Base-by-base conservation (phyloP, 2,797 vertebrate species). In the Clarias fuscus region DNA sequence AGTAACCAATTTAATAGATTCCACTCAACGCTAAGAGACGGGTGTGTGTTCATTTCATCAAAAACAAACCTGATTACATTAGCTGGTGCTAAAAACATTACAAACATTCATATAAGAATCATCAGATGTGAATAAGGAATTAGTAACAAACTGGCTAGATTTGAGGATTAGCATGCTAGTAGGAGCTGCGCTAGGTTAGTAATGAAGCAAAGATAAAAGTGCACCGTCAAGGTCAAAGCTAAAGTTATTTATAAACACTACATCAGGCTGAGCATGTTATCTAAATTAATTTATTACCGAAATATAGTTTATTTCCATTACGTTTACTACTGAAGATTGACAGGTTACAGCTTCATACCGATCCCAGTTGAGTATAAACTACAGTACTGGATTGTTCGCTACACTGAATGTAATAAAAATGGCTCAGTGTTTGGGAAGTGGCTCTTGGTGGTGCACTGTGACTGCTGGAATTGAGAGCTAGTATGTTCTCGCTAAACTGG, bases 21-120 rank as follows among this genome's bases (percentile, higher is more conserved):
- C 33, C 0, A 33, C 22, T 18, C 24, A 5, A 27, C 0, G 40
- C 24, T 5, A 43, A 43, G 61, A 27, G 7, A 17, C 7, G 17
- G 8, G 79, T 30, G 65, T 15, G 71, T 76, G 85, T 82, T 79
- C 59, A 64, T 90, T 88, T 85, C 37, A 70, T 64, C 82, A 85
- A 82, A 87, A 83, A 76, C 84, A 85, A 89, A 88, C 40, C 62
- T 82, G 78, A 85, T 72, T 24, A 37, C 71, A 77, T 76, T 75
- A 79, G 86, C 79, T 20, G 30, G 68, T 84, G 71, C 2, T n/a
- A 85, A 90, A 90, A 87, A 80, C 89, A 93, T 89, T 15, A 81
- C 61, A 81, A 10, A 62, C 78, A 81, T 65, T 81, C 61, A 64
- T 81, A 81, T 65, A n/a, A 27, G 22, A 64, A 17, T 40, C 4